Evolutionary conservation across 2,113 vertebrate species (phyloP).

Genomic region (Nothobranchius kuhntae): DNA sequence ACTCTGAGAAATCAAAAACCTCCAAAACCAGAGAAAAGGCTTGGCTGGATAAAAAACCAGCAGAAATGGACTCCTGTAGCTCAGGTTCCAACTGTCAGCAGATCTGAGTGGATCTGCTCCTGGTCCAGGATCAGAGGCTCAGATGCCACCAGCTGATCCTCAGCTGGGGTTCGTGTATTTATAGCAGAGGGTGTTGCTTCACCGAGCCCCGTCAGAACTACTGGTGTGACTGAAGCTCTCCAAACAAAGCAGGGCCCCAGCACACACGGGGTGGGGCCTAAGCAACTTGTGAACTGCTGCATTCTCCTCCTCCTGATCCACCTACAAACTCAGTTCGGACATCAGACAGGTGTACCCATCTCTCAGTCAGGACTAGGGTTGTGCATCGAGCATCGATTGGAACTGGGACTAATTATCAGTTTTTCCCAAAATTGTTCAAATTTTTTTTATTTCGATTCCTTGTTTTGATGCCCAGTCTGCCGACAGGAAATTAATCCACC

Average conservation of each 20-base stretch:
- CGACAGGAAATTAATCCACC: too few species aligned
- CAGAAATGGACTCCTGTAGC: too few species aligned
- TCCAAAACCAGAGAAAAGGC: not conserved
- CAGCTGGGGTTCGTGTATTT: constrained; percentile 25
- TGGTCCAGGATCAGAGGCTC: not conserved
- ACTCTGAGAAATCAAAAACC: not conserved
- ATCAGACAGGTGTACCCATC: too few species aligned
- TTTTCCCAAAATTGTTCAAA: too few species aligned
- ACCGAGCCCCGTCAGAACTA: constrained; percentile 22
- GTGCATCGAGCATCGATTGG: too few species aligned
- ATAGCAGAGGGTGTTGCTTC: constrained; percentile 49
- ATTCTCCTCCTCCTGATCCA: not conserved
- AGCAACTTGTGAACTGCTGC: not conserved
- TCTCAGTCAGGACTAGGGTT: too few species aligned
- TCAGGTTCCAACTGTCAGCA: not conserved
- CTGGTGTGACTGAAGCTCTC: constrained; percentile 14
- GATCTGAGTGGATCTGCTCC: not conserved
- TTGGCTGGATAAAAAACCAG: not conserved
- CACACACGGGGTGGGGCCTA: not conserved
- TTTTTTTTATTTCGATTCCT: too few species aligned
- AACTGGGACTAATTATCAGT: too few species aligned
- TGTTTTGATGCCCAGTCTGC: too few species aligned
- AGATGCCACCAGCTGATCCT: constrained; percentile 6
- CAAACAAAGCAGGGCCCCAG: constrained; percentile 18
- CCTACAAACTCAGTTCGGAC: too few species aligned